Percentiles rank a stretch among this genome's conserved stretches.
phyloP scores from a whole-genome alignment of 2,888 invertebrate species.

The Agrotis ipsilon region DNA sequence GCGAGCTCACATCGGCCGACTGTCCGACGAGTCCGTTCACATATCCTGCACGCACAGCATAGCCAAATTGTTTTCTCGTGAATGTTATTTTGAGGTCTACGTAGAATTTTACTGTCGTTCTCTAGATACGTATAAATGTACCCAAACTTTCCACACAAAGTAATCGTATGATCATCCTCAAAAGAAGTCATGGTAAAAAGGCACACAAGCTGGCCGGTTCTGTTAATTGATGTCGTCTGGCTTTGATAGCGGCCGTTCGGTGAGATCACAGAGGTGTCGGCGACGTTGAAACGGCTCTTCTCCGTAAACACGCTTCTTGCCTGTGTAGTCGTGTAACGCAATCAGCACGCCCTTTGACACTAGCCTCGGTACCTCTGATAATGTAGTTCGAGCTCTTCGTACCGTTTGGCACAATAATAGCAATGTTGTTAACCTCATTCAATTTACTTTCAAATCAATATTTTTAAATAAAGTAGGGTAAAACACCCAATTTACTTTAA shows the following conservation, averaged over 20 bases:
- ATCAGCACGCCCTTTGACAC: constrained; percentile 87
- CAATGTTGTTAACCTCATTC: constrained; percentile 58
- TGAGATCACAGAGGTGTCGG: constrained; percentile 83
- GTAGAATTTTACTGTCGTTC: constrained; percentile 50
- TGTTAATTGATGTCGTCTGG: constrained; percentile 73
- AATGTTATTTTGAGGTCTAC: constrained; percentile 56
- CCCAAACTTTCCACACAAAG: constrained; percentile 48
- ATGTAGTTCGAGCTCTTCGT: constrained; percentile 60
- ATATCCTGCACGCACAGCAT: constrained; percentile 64
- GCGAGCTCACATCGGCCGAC: constrained; percentile 82
- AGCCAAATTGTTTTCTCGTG: constrained; percentile 55
- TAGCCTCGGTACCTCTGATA: constrained; percentile 74
- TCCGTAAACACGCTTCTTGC: constrained; percentile 78
- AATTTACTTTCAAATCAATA: constrained; percentile 32
- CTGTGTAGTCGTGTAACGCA: constrained; percentile 74
- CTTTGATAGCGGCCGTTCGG: constrained; percentile 74
- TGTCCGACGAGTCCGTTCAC: constrained; percentile 74
- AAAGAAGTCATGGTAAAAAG: constrained; percentile 64
- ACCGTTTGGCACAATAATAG: constrained; percentile 64
- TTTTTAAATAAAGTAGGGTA: too few relatives aligned
- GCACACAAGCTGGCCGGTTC: constrained; percentile 67
- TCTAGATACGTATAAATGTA: constrained; percentile 29
- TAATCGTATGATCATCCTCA: constrained; percentile 56
- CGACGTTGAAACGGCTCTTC: constrained; percentile 75
- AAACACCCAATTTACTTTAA: background rate